These are phyloP conservation scores for Oscheius onirici DNA, from an alignment of 2,888 invertebrate genomes.

Conservation along the genomic window DNA sequence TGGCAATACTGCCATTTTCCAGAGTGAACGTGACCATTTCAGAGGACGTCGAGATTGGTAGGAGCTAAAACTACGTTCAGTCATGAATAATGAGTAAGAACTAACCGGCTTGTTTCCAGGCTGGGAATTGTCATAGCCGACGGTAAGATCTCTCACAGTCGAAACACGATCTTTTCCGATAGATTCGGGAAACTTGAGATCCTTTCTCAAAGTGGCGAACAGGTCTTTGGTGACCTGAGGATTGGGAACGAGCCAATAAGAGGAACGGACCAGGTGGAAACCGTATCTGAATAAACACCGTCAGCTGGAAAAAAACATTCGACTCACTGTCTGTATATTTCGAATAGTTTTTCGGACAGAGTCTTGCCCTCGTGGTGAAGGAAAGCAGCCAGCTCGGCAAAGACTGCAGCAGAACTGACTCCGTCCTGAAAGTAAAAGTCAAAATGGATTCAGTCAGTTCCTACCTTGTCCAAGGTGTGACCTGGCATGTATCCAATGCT, in stretches of 20 bases:
- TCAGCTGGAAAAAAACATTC: not conserved
- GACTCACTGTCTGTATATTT: slow-evolving; percentile 80
- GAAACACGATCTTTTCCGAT: slow-evolving; percentile 76
- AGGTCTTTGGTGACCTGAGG: slow-evolving; percentile 63
- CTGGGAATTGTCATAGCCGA: slow-evolving; percentile 83
- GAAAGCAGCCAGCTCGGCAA: slow-evolving; percentile 82
- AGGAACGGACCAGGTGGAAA: slow-evolving; percentile 86
- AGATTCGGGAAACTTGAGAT: slow-evolving; percentile 73
- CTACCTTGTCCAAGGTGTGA: slow-evolving; percentile 80
- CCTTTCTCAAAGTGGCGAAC: slow-evolving; percentile 60
- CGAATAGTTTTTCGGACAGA: slow-evolving; percentile 77
- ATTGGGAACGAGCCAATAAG: slow-evolving; percentile 79
- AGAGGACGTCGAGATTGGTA: slow-evolving; percentile 75
- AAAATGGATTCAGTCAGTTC: not conserved
- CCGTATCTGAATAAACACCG: slow-evolving; percentile 79
- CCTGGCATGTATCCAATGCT: slow-evolving; percentile 88
- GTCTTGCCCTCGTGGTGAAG: slow-evolving; percentile 75
- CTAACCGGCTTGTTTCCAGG: slow-evolving; percentile 79
- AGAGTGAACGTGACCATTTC: slow-evolving; percentile 97
- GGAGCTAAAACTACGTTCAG: slow-evolving; percentile 65
- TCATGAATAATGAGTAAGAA: slow-evolving; percentile 52
- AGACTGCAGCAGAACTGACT: slow-evolving; percentile 85
- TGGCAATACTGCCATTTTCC: slow-evolving; percentile 83
- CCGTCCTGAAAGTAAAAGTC: slow-evolving; percentile 79
- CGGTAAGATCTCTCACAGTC: slow-evolving; percentile 86